These are phyloP conservation scores for Marisa cornuarietis DNA, from an alignment of 1,140 invertebrate species.

Conservation along the genomic window DNA sequence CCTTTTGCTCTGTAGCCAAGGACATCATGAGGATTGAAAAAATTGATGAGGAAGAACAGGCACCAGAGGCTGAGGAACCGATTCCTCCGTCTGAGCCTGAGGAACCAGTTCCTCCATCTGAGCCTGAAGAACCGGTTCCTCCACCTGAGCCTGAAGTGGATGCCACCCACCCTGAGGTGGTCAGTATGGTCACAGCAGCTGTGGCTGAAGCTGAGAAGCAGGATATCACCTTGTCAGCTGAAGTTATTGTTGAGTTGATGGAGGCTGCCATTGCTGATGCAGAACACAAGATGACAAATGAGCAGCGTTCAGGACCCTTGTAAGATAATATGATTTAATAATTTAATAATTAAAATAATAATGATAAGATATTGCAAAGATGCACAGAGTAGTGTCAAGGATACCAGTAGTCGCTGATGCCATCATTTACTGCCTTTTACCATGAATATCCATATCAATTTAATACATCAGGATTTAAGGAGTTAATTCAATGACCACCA, in stretches of 20 bases:
- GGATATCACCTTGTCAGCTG: constrained; percentile 45
- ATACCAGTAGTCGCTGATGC: no score
- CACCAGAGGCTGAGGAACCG: constrained; percentile 18
- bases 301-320: constrained; percentile 53
- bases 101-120: not conserved
- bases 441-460: no score
- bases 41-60: constrained; percentile 26
- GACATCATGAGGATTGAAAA: constrained; percentile 31
- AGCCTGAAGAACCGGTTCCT: constrained; percentile 14
- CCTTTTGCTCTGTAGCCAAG: constrained; percentile 1
- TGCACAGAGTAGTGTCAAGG: no score
- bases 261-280: constrained; percentile 55
- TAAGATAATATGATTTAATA: constrained; percentile 33
- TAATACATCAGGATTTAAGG: no score
- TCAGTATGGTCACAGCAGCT: constrained; percentile 55
- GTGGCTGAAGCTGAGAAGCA: constrained; percentile 55
- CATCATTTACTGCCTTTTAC: no score
- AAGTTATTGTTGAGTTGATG: constrained; percentile 57
- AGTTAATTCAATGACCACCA: no score
- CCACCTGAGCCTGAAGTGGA: constrained; percentile 41
- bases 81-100: constrained; percentile 5
- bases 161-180: constrained; percentile 60
- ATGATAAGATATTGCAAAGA: no score
- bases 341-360: no score
- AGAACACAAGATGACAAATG: constrained; percentile 54